Evolutionary conservation across 2,113 vertebrate genomes (phyloP).

Genomic region (Vombatus ursinus): DNA sequence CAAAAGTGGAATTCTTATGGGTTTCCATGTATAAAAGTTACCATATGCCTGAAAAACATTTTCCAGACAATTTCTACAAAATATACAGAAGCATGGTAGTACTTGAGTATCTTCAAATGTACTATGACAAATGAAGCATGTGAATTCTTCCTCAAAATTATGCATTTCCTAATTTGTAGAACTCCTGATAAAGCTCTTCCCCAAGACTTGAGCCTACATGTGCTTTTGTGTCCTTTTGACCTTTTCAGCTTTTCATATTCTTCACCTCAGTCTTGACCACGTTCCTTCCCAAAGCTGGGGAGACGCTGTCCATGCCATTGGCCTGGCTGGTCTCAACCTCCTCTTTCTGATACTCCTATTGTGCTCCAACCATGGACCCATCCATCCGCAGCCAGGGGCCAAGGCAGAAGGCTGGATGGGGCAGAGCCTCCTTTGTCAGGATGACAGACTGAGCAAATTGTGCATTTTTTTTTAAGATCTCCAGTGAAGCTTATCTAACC

Average conservation of each 20-base stretch:
- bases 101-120: slow-evolving; percentile 92
- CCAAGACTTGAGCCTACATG: background rate
- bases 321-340: background rate
- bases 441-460: background rate
- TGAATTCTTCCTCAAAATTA: slow-evolving; percentile 92
- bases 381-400: background rate
- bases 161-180: slow-evolving; percentile 85
- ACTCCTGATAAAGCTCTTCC: background rate
- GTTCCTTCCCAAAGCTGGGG: background rate
- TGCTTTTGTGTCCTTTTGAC: background rate
- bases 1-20: slow-evolving; percentile 90
- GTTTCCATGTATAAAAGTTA: slow-evolving; percentile 87
- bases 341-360: background rate
- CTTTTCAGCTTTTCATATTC: background rate
- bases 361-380: background rate
- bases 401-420: background rate
- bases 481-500: background rate
- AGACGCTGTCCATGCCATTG: background rate
- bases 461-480: background rate
- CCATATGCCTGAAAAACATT: slow-evolving; percentile 84
- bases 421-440: background rate
- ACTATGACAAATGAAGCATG: slow-evolving; percentile 91
- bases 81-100: slow-evolving; percentile 94
- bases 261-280: background rate
- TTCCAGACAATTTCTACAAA: slow-evolving; percentile 92